Evolutionary conservation across 2,113 vertebrate genomes (phyloP).

Genomic region (Perca schrenkii): DNA sequence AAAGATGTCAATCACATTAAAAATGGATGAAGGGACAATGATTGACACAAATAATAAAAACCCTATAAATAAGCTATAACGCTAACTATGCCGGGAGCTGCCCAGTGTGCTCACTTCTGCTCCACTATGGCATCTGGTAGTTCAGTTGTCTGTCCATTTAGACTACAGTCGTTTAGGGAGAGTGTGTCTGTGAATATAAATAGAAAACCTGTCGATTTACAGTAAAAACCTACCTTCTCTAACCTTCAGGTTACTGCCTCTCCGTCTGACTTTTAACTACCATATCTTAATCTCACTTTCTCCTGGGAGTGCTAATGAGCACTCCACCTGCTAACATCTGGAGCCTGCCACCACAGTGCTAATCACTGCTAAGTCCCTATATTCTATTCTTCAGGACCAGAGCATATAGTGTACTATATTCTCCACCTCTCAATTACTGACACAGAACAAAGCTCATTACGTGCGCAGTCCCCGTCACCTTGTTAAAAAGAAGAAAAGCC

Average conservation of each 20-base stretch:
- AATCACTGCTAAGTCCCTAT: constrained; percentile 40
- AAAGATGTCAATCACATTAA: constrained; percentile 9
- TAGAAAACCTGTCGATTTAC: neutral
- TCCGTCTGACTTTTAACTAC: constrained; percentile 23
- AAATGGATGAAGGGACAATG: neutral
- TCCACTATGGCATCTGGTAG: neutral
- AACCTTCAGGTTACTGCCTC: constrained; percentile 24
- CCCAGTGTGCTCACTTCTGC: neutral
- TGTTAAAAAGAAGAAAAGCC: constrained; percentile 54
- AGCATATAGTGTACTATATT: constrained; percentile 1
- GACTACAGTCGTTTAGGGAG: neutral
- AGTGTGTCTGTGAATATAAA: neutral
- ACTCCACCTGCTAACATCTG: constrained; percentile 48
- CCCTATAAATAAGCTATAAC: neutral
- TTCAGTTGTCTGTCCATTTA: constrained; percentile 7
- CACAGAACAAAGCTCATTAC: constrained; percentile 50
- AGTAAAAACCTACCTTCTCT: neutral
- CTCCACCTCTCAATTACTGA: constrained; percentile 24
- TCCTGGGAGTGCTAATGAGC: constrained; percentile 37
- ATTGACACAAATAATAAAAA: constrained; percentile 2
- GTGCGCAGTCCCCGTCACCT: constrained; percentile 35
- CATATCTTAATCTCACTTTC: constrained; percentile 29
- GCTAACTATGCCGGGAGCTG: neutral
- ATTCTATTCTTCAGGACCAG: constrained; percentile 16
- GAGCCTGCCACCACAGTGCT: constrained; percentile 32